Evolutionary conservation across 1,140 invertebrate species (phyloP), one percentile per base, ranked within the genome.

Genomic region (Fragariocoptes setiger): DNA sequence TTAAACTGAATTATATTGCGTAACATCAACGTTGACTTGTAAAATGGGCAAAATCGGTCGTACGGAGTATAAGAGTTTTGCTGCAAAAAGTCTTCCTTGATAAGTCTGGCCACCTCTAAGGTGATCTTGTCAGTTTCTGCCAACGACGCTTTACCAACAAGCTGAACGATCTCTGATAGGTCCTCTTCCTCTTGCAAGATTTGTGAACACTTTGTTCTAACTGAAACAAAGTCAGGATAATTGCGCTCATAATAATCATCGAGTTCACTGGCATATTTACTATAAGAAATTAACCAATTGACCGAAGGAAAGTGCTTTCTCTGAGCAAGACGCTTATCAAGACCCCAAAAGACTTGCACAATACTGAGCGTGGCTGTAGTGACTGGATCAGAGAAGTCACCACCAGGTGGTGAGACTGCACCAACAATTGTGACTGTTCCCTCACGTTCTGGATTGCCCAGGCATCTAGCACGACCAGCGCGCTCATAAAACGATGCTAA

Each of bases 241-340:
- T 90, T 85, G 63, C 92, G 92, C 52, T 99, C 92, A 59, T 97
- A 99, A 64, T 86, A 97, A 54, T 97, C 90, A 56, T 99, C 90
- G 47, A 99, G 63, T 41, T 88, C 85, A 48, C 86, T 71, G 62
- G 82, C 78, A 62, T 99, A 99, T 66, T 99, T 99, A 61, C 78
- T 79, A 70, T 97, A 97, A 1, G 85, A 94, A 57, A 97, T 95
- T 42, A 97, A 70, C 92, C 92, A 99, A 62, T 99, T 99, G 58
- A 99, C 85, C 42, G 88, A 95, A 31, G 92, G 92, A 68, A 99
- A 99, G 64, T 99, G 92, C 62, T 99, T 99, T 46, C 92, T 68
- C 62, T 99, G 92, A 2, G 92, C 92, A 38, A 99, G 65, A 60
- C 97, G 97, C 61, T 99, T 99, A 57, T 99, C 92, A 49, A 99